Evolutionary conservation across 2,797 vertebrate genomes (phyloP).

Genomic region (Aphelocoma californica): DNA sequence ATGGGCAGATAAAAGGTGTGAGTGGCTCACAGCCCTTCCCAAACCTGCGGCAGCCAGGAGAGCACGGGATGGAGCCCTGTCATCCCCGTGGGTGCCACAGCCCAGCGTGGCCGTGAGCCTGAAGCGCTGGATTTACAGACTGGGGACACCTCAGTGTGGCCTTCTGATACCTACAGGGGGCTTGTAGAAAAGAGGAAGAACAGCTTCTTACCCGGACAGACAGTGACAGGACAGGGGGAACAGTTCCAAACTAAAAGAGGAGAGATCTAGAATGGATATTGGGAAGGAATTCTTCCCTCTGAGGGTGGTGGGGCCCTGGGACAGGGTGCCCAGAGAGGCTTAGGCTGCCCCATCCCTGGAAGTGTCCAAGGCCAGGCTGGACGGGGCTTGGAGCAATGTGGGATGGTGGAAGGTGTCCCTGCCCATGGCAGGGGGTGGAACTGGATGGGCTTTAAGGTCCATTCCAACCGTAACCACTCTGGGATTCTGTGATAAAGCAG

Average conservation of each 20-base stretch:
- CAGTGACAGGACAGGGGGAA: neutral
- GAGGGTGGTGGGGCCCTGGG: neutral
- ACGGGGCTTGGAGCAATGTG: rapidly evolving
- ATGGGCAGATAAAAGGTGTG: neutral
- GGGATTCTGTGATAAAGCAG: neutral
- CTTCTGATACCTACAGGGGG: neutral
- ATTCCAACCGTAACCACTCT: neutral
- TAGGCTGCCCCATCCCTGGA: neutral
- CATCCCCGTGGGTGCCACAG: rapidly evolving
- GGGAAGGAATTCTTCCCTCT: neutral
- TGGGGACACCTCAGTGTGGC: neutral
- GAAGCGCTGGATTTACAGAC: neutral
- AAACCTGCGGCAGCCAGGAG: neutral
- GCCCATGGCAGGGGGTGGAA: no score
- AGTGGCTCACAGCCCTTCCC: neutral
- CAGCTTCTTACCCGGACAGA: neutral
- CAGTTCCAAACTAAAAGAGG: neutral
- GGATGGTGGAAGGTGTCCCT: neutral
- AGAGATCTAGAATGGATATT: neutral
- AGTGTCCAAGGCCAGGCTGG: neutral
- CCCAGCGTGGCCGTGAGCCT: neutral
- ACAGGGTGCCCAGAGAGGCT: neutral
- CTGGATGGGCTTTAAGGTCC: neutral
- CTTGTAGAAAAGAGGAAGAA: neutral
- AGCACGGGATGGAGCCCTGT: neutral